These are phyloP conservation scores for Seriola aureovittata DNA, from an alignment of 2,113 vertebrate genomes.

Conservation along the genomic window DNA sequence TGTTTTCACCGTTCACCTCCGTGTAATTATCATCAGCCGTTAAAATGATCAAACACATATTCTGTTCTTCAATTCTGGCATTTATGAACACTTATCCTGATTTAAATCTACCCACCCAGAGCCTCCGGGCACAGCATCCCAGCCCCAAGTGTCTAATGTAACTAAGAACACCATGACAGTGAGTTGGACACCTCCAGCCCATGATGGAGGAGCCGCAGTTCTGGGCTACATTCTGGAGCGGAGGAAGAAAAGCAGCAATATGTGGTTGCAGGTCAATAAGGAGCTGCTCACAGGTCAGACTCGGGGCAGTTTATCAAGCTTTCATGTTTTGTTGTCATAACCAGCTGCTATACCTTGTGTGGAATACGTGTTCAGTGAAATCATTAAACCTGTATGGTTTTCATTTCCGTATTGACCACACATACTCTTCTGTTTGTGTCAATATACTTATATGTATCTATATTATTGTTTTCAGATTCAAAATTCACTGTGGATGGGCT, in stretches of 20 bases:
- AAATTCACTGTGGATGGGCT: constrained; percentile 72
- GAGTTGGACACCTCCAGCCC: constrained; percentile 74
- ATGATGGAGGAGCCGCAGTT: constrained; percentile 74
- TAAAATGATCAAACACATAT: neutral
- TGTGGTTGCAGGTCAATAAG: constrained; percentile 78
- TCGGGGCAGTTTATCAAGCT: neutral
- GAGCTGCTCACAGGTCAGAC: constrained; percentile 82
- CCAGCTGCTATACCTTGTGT: no score
- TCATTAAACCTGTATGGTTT: no score
- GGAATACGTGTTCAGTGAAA: no score
- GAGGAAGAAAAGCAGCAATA: constrained; percentile 81
- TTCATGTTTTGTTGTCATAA: neutral
- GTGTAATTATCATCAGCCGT: neutral
- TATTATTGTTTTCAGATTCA: constrained; percentile 58
- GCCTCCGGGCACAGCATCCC: constrained; percentile 61
- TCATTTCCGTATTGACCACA: neutral
- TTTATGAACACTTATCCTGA: neutral
- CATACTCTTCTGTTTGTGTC: neutral
- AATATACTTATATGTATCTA: neutral
- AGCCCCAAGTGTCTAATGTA: constrained; percentile 76
- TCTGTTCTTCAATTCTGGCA: neutral
- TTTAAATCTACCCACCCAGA: constrained; percentile 56
- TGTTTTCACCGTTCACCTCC: neutral
- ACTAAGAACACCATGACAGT: constrained; percentile 80
- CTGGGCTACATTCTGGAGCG: constrained; percentile 76